Evolutionary conservation across 1,140 invertebrate genomes (phyloP).

Genomic region (Nomia melanderi): DNA sequence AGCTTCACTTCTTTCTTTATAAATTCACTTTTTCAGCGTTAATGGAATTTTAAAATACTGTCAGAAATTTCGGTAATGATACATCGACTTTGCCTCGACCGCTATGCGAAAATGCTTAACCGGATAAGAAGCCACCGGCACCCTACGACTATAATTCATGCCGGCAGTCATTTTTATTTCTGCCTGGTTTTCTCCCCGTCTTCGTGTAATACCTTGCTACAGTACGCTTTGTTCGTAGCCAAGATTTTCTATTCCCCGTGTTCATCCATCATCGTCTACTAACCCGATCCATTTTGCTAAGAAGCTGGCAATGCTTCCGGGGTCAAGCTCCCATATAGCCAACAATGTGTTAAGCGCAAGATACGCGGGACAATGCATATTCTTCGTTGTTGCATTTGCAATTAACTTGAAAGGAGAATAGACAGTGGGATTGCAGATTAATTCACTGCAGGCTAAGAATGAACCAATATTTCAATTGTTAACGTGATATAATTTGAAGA

Average conservation of each 20-base stretch:
- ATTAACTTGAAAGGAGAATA: too few species aligned
- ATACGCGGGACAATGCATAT: neutral
- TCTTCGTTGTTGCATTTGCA: neutral
- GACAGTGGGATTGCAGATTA: neutral
- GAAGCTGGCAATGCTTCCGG: neutral
- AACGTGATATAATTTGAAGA: too few species aligned
- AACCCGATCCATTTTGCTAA: neutral
- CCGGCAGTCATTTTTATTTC: slow-evolving; percentile 59
- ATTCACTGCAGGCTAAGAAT: neutral
- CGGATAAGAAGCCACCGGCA: slow-evolving; percentile 44
- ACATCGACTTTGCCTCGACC: too few species aligned
- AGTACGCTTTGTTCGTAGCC: slow-evolving; percentile 53
- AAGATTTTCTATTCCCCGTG: slow-evolving; percentile 69
- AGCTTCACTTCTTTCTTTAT: too few species aligned
- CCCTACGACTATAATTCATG: slow-evolving; percentile 68
- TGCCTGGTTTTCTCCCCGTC: slow-evolving; percentile 5
- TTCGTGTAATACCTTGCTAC: slow-evolving; percentile 55
- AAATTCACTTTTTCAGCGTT: too few species aligned
- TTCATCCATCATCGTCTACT: slow-evolving; percentile 70
- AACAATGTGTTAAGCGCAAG: neutral
- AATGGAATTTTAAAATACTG: neutral
- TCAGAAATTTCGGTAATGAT: neutral
- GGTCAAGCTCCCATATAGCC: neutral
- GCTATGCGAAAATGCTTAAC: neutral
- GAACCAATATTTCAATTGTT: neutral